These are phyloP conservation scores for Phyllostomus hastatus DNA, from an alignment of 2,113 vertebrate genomes.

Conservation along the genomic window DNA sequence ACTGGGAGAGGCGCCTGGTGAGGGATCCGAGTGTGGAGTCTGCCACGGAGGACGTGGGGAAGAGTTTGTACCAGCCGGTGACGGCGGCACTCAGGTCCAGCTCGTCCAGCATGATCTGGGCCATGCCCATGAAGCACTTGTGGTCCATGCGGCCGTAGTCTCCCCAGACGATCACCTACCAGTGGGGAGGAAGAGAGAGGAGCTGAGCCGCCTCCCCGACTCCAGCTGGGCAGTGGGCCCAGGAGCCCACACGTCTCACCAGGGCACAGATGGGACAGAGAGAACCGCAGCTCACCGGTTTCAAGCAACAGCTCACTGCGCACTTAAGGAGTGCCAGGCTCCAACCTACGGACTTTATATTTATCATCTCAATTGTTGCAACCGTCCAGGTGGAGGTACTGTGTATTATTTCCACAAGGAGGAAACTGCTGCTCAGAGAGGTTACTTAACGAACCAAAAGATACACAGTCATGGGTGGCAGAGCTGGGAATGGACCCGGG, in stretches of 20 bases:
- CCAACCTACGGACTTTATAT: neutral
- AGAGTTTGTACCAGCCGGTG: slow-evolving; percentile 98
- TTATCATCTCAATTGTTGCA: neutral
- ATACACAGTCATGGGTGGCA: neutral
- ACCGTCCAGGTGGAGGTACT: neutral
- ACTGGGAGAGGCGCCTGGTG: slow-evolving; percentile 96
- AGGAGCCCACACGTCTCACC: neutral
- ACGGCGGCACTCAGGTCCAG: slow-evolving; percentile 92
- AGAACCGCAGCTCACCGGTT: neutral
- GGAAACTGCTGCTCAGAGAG: neutral
- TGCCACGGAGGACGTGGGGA: slow-evolving; percentile 97
- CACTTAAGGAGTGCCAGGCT: neutral
- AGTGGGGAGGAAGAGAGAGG: neutral
- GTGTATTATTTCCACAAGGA: neutral
- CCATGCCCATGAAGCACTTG: slow-evolving; percentile 99
- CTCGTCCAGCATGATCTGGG: slow-evolving; percentile 97
- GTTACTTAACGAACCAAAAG: neutral
- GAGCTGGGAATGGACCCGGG: neutral
- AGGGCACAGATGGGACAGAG: neutral
- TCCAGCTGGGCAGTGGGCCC: neutral
- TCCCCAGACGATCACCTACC: slow-evolving; percentile 97
- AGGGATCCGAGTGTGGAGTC: slow-evolving; percentile 95
- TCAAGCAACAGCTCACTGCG: neutral
- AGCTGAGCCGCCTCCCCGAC: neutral
- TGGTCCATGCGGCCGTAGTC: slow-evolving; percentile 99